phyloP scores from a whole-genome alignment of 1,140 invertebrate species.

The Drosophila nikananu region DNA sequence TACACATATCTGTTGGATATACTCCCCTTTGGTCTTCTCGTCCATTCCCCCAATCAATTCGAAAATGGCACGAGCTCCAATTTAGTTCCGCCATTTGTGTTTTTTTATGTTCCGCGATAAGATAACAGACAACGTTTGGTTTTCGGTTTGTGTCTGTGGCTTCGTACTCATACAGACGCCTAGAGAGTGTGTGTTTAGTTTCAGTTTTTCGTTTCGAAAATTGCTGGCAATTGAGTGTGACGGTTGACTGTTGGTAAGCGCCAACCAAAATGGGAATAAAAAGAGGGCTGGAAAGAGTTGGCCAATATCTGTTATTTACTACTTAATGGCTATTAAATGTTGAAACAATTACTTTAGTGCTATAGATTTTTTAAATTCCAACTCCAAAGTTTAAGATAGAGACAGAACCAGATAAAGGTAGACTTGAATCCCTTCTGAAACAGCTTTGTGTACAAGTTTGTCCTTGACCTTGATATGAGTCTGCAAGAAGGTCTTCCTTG shows the following conservation, averaged over 20 bases:
- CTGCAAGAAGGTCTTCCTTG: neutral
- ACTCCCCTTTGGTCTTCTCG: neutral
- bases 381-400: neutral
- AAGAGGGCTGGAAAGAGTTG: constrained; percentile 1
- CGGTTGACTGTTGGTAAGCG: constrained; percentile 19
- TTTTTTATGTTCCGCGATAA: constrained; percentile 43
- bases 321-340: neutral
- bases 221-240: constrained; percentile 31
- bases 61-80: constrained; percentile 53
- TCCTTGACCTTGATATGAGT: constrained; percentile 1
- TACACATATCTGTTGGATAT: constrained; percentile 19
- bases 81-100: constrained; percentile 59
- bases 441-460: neutral
- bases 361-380: no score
- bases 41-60: constrained; percentile 52
- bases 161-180: constrained; percentile 17
- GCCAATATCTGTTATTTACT: neutral
- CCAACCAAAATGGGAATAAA: constrained; percentile 2
- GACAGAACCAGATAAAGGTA: no score
- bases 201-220: constrained; percentile 35
- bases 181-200: constrained; percentile 9
- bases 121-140: constrained; percentile 37
- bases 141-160: constrained; percentile 12
- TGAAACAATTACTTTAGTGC: neutral
- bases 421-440: no score